Conservation (phyloP, 2,888 invertebrate species). For the Xestia xanthographa region DNA sequence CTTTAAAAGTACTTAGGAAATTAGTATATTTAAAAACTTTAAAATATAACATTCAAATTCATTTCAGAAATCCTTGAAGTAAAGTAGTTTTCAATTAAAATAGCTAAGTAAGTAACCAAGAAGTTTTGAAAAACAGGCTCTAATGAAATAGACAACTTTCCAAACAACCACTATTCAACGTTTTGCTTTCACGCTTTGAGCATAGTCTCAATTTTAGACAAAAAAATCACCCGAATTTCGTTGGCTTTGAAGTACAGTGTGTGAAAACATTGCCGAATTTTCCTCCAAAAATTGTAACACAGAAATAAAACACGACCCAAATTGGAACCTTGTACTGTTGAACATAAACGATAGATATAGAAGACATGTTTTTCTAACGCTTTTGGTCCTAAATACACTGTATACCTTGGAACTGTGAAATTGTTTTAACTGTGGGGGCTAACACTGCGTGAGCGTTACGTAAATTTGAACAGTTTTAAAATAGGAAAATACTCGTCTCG, state of each 20-base stretch:
- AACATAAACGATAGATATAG: slow-evolving; percentile 16
- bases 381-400: background rate
- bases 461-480: background rate
- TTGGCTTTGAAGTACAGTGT: slow-evolving; percentile 26
- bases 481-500: background rate
- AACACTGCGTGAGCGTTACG: background rate
- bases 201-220: slow-evolving; percentile 17
- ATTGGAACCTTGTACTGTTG: slow-evolving; percentile 21
- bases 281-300: slow-evolving; percentile 25
- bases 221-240: slow-evolving; percentile 20
- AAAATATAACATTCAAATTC: background rate
- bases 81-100: slow-evolving; percentile 4
- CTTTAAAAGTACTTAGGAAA: background rate
- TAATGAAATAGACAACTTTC: slow-evolving; percentile 29
- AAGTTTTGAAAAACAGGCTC: background rate
- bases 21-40: background rate
- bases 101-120: background rate
- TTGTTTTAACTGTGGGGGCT: background rate
- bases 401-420: slow-evolving; percentile 14
- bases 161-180: background rate
- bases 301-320: slow-evolving; percentile 39
- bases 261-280: slow-evolving; percentile 35
- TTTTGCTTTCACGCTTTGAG: slow-evolving; percentile 17
- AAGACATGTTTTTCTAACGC: background rate
- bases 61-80: background rate